These are phyloP conservation scores for Druon quercuslanigerum DNA, from an alignment of 1,140 invertebrate species.

Conservation along the genomic window DNA sequence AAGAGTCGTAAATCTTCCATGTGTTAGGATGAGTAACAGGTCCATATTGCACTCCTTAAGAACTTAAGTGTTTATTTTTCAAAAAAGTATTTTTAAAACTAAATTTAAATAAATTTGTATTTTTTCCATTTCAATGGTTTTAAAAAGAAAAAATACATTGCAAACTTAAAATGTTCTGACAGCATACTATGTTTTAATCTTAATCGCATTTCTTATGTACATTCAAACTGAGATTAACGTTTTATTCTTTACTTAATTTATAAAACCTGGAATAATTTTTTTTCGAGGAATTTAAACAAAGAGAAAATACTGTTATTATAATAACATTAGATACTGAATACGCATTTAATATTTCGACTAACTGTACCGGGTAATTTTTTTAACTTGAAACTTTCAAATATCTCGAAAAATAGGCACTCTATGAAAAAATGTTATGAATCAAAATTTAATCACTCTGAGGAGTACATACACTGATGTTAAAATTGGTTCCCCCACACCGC, in stretches of 20 bases:
- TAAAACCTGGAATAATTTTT: conserved; percentile 20
- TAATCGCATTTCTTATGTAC: not conserved
- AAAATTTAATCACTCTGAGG: too few relatives aligned
- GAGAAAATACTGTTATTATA: conserved; percentile 22
- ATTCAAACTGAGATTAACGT: not conserved
- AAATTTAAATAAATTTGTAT: not conserved
- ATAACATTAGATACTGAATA: not conserved
- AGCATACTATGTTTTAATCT: too few relatives aligned
- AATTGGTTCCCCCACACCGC: too few relatives aligned
- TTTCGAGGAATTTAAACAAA: not conserved
- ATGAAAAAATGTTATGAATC: too few relatives aligned
- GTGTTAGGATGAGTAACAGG: not conserved
- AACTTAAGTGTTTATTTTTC: not conserved
- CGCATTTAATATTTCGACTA: too few relatives aligned
- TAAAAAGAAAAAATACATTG: too few relatives aligned
- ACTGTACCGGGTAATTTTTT: too few relatives aligned
- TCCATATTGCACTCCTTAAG: not conserved
- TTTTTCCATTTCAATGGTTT: too few relatives aligned
- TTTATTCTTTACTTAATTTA: conserved; percentile 8
- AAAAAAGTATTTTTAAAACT: not conserved
- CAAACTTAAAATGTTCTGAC: too few relatives aligned
- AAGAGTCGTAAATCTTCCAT: conserved; percentile 1
- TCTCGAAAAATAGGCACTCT: too few relatives aligned
- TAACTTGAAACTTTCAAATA: too few relatives aligned
- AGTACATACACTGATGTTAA: too few relatives aligned